Base-by-base conservation (phyloP, 2,888 invertebrate genomes). In the Amblyjoppa fuscipennis region DNA sequence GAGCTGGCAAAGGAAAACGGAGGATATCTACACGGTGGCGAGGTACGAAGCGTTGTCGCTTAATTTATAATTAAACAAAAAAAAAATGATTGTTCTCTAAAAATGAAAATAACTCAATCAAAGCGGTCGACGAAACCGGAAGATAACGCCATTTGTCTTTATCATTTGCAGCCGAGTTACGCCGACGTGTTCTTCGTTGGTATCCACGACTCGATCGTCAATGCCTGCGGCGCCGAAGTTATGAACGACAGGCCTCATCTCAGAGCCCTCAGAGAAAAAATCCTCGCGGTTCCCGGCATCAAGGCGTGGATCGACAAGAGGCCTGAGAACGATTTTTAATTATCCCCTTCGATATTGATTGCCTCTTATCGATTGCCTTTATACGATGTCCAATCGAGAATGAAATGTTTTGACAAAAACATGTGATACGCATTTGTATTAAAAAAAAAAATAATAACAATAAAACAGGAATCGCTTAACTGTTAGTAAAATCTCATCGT, bases 131-230 rank as follows among this genome's bases (percentile, higher is more conserved):
- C 5, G 59, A 5, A 51, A 53, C 25, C 9, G 11, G 1, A 69
- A 16, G 25, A 56, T 31, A 53, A 34, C 16, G 4, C 45, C 77
- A 1, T 81, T 28, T 28, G 31, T 77, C 31, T n/a, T 61, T 34
- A 9, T 13, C 2, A 31, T 61, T 90, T 83, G 28, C 83, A 93
- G 93, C 76, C 93, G 45, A 91, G 91, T 41, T 93, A 93, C 85
- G 93, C 91, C 0, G 93, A 93, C 81, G 86, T 93, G 4, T 93
- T 91, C 75, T 92, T 93, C 79, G 90, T 89, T 11, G 92, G 91
- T 0, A 91, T 92, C 74, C 87, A 90, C 75, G 92, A 90, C 82
- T 89, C 91, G 13, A 49, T 92, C 16, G 89, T 75, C 31, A 90
- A 87, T 20, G 90, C 88, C 16, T 90, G 89, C 66, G 89, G 87